Evolutionary conservation across 2,797 vertebrate genomes (phyloP).

Genomic region (Sebastes elongatus): DNA sequence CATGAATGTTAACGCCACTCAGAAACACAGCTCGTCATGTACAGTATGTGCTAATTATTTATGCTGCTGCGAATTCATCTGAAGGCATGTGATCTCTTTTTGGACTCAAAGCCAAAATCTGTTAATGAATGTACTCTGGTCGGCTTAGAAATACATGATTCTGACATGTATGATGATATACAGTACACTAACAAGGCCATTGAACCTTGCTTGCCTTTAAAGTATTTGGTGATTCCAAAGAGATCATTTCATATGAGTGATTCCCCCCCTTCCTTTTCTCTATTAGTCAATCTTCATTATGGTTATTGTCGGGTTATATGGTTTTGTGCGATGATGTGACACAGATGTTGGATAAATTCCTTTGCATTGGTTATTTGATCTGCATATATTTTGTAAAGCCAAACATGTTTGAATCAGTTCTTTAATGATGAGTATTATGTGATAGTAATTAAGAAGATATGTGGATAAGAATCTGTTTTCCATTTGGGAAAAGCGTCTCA

Average conservation of each 20-base stretch:
- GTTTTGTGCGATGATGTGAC: conserved; percentile 27
- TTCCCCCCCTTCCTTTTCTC: not conserved
- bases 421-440: conserved; percentile 27
- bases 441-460: conserved; percentile 30
- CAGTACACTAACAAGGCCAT: conserved; percentile 45
- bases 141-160: conserved; percentile 36
- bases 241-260: conserved; percentile 40
- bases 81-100: conserved; percentile 32
- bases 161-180: conserved; percentile 26
- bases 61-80: conserved; percentile 42
- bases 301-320: not conserved
- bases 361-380: conserved; percentile 11
- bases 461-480: conserved; percentile 42
- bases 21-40: conserved; percentile 13
- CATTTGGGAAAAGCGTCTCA: conserved; percentile 31
- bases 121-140: conserved; percentile 73
- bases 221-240: conserved; percentile 72
- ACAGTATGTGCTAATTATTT: not conserved
- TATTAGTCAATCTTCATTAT: not conserved
- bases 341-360: conserved; percentile 15
- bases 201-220: conserved; percentile 66
- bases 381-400: conserved; percentile 34
- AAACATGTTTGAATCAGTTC: conserved; percentile 35
- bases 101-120: conserved; percentile 40
- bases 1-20: conserved; percentile 11